These are phyloP conservation scores for Turnix velox DNA, from an alignment of 2,113 vertebrate species.

Conservation along the genomic window DNA sequence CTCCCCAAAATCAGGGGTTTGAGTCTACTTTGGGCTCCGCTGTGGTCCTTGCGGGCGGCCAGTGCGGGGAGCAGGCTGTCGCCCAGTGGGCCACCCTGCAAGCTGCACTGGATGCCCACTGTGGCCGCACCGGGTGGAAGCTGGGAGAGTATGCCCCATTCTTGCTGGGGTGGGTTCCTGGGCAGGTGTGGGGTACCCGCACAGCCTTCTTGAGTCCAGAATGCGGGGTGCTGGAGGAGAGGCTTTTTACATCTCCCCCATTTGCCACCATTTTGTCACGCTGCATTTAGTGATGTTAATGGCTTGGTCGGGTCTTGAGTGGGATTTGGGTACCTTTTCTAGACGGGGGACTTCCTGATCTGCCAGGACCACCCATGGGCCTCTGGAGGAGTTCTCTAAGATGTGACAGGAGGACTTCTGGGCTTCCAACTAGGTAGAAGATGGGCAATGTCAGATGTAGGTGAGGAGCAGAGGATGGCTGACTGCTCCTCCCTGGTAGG, in stretches of 20 bases:
- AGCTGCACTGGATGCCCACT: background rate
- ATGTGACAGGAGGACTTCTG: no score
- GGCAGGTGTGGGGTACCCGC: fast-evolving
- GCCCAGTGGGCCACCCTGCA: background rate
- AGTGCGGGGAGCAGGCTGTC: background rate
- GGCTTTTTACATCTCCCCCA: fast-evolving
- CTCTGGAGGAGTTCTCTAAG: background rate
- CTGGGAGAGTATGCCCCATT: fast-evolving
- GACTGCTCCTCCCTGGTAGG: background rate
- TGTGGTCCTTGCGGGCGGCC: fast-evolving
- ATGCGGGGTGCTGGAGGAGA: background rate
- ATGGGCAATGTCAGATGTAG: fast-evolving
- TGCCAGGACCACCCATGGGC: background rate
- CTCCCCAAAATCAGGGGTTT: fast-evolving
- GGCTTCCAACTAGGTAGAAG: background rate
- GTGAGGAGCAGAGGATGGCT: background rate
- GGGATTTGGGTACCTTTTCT: background rate
- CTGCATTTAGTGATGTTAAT: fast-evolving
- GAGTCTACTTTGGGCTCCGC: fast-evolving
- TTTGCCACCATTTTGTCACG: fast-evolving
- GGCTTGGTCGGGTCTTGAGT: fast-evolving
- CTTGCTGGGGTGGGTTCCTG: background rate
- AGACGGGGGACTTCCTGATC: no score
- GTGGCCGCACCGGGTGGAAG: background rate
- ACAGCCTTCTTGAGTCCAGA: no score